phyloP scores from a whole-genome alignment of 1,140 invertebrate genomes.

The Habropoda laboriosa region DNA sequence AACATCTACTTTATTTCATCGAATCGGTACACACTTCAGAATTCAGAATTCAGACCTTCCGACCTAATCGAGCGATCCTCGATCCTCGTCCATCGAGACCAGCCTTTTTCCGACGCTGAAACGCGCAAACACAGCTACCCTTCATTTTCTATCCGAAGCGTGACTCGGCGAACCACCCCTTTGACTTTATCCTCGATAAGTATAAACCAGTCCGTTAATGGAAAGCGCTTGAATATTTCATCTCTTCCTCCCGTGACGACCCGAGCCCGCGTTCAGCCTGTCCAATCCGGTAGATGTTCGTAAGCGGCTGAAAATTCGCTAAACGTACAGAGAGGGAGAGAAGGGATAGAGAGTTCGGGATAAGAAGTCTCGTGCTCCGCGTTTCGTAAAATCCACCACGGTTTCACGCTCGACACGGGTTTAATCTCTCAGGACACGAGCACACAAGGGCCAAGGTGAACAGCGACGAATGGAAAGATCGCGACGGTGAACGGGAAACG shows the following conservation, averaged over 20 bases:
- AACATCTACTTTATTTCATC: too few relatives aligned
- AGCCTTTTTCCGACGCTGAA: not conserved
- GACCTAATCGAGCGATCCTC: not conserved
- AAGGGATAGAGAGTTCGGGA: not conserved
- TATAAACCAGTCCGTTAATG: slow-evolving; percentile 79
- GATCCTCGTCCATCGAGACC: not conserved
- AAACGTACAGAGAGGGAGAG: not conserved
- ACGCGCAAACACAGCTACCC: slow-evolving; percentile 33
- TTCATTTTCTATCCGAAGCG: slow-evolving; percentile 66
- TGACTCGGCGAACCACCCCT: slow-evolving; percentile 74
- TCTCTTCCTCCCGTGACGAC: slow-evolving; percentile 66
- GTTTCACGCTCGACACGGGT: too few relatives aligned
- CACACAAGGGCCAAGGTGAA: too few relatives aligned
- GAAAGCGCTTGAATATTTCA: slow-evolving; percentile 80
- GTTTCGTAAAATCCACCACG: too few relatives aligned
- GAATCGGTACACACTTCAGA: too few relatives aligned
- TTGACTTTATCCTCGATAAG: slow-evolving; percentile 79
- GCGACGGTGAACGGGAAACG: slow-evolving; percentile 15
- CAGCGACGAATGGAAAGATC: not conserved
- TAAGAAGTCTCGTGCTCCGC: too few relatives aligned
- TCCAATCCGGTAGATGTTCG: not conserved
- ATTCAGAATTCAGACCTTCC: too few relatives aligned
- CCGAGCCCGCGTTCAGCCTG: slow-evolving; percentile 3
- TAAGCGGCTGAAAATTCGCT: slow-evolving; percentile 24
- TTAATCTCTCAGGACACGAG: too few relatives aligned